phyloP scores from a whole-genome alignment of 2,888 invertebrate genomes.

The Linhomoeus sp. region DNA sequence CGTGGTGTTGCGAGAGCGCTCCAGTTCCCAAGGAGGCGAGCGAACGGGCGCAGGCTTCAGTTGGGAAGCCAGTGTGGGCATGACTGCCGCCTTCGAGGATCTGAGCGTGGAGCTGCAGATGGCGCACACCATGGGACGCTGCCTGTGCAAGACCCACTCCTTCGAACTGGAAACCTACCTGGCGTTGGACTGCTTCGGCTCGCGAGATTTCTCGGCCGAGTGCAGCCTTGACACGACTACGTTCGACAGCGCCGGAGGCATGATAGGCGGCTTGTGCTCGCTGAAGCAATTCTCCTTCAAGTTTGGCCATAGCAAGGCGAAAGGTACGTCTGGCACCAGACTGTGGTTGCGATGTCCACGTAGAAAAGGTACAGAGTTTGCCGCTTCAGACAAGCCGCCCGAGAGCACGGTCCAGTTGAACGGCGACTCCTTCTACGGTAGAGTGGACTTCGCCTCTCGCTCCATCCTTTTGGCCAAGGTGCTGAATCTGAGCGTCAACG shows the following conservation, averaged over 20 bases:
- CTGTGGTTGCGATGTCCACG: no score
- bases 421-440: no score
- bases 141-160: background rate
- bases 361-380: no score
- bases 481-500: no score
- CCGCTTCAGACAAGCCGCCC: no score
- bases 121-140: conserved; percentile 86
- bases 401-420: background rate
- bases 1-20: no score
- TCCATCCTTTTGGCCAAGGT: no score
- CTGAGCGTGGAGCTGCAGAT: conserved; percentile 85
- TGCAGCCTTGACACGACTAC: conserved; percentile 69
- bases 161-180: background rate
- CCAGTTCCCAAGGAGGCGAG: no score
- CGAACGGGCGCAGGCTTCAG: conserved; percentile 2
- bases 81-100: conserved; percentile 83
- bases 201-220: conserved; percentile 73
- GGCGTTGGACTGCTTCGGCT: conserved; percentile 36
- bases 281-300: conserved; percentile 53
- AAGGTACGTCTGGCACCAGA: no score
- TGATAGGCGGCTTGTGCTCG: conserved; percentile 85
- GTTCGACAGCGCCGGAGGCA: conserved; percentile 86
- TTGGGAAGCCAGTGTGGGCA: conserved; percentile 61
- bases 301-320: conserved; percentile 4
- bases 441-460: no score